Evolutionary conservation across 2,888 invertebrate species (phyloP).

Genomic region (Ceriagrion tenellum): DNA sequence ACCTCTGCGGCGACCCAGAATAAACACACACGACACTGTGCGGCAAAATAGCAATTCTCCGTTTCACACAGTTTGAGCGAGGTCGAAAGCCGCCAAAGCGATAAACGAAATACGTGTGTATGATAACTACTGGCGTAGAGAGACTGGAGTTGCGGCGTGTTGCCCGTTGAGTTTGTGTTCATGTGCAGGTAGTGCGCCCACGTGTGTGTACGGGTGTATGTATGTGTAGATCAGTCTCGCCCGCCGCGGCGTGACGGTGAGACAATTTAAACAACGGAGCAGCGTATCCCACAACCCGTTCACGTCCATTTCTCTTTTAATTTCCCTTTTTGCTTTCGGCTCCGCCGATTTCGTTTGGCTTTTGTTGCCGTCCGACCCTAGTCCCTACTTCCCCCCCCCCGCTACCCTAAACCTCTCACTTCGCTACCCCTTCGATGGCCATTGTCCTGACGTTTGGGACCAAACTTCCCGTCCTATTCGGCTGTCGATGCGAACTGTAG

Average conservation of each 20-base stretch:
- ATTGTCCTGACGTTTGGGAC: background rate
- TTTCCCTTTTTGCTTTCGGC: conserved; percentile 28
- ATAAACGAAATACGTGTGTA: background rate
- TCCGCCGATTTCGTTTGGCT: background rate
- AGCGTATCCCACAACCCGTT: conserved; percentile 10
- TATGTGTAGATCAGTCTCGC: background rate
- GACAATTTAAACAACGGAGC: conserved; percentile 18
- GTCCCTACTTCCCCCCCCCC: background rate
- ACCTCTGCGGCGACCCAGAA: conserved; percentile 6
- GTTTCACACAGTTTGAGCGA: background rate
- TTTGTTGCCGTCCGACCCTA: background rate
- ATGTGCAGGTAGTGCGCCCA: background rate
- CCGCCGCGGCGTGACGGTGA: background rate
- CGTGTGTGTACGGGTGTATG: background rate
- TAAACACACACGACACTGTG: background rate
- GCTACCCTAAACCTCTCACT: background rate
- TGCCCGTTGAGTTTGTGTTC: background rate
- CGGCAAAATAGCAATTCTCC: conserved; percentile 27
- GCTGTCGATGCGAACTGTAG: conserved; percentile 10
- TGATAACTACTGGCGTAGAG: background rate
- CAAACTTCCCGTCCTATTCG: conserved; percentile 19
- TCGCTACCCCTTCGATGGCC: background rate
- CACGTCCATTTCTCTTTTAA: conserved; percentile 39
- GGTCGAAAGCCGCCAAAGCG: background rate
- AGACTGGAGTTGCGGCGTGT: background rate